phyloP scores from a whole-genome alignment of 35 echinoderm and acorn worm genomes.

The Ophioderma brevispina region DNA sequence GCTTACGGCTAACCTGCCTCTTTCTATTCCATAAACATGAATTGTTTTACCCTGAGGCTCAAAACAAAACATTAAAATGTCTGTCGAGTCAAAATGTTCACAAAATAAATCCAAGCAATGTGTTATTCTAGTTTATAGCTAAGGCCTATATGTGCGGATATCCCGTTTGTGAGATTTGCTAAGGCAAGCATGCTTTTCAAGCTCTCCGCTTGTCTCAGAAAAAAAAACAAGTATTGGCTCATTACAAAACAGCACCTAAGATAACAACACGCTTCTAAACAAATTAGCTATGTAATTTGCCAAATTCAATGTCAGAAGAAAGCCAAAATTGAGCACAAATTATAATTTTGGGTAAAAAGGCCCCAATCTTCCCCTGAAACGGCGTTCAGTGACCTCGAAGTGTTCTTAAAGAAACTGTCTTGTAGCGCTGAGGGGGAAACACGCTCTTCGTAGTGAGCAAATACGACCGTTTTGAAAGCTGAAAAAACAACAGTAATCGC shows the following conservation, averaged over 20 bases:
- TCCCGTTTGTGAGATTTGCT: no score
- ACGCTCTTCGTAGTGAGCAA: constrained; percentile 37
- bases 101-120: neutral
- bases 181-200: no score
- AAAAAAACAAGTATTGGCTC: neutral
- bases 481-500: constrained; percentile 28
- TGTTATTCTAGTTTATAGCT: constrained; percentile 8
- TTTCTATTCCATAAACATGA: neutral
- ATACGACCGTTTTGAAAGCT: constrained; percentile 52
- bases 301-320: neutral
- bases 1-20: neutral
- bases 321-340: neutral
- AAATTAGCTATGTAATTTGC: neutral
- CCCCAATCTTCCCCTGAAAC: constrained; percentile 17
- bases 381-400: constrained; percentile 32
- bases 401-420: constrained; percentile 33
- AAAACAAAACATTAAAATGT: constrained; percentile 3
- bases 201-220: neutral
- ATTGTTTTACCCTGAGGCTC: neutral
- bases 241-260: neutral
- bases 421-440: constrained; percentile 39
- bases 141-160: neutral
- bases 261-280: neutral
- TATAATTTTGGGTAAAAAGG: neutral
- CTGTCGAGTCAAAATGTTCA: constrained; percentile 8